These are phyloP conservation scores for Maconellicoccus hirsutus DNA, from an alignment of 1,140 invertebrate genomes.

Conservation along the genomic window DNA sequence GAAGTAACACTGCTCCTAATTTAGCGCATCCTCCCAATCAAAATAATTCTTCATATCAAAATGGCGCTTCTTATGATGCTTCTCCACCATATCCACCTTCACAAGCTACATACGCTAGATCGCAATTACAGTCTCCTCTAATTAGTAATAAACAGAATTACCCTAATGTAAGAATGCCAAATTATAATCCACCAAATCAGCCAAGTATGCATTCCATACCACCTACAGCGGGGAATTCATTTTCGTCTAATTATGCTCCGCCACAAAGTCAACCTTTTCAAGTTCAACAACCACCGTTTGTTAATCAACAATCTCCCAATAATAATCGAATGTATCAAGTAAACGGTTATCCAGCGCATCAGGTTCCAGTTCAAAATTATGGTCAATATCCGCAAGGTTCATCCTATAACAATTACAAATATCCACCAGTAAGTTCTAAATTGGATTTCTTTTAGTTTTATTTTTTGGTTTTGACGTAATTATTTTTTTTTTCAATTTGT, in stretches of 20 bases:
- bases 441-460: too few species aligned
- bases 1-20: background rate
- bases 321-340: slow-evolving; percentile 5
- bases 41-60: background rate
- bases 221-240: background rate
- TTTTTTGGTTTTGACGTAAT: too few species aligned
- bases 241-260: background rate
- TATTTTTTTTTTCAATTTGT: background rate
- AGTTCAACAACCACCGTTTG: background rate
- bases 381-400: background rate
- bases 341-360: background rate
- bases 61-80: background rate
- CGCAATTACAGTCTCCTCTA: background rate
- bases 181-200: background rate
- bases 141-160: background rate
- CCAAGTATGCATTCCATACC: background rate
- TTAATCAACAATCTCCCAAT: background rate
- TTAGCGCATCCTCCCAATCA: too few species aligned
- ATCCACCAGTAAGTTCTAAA: background rate
- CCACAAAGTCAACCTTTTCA: background rate
- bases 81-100: background rate
- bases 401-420: background rate
- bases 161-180: background rate
- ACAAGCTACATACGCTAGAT: background rate
- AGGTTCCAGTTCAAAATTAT: background rate